Evolutionary conservation across 2,113 vertebrate genomes (phyloP), one percentile per base, ranked within the genome.

Genomic region (Rousettus leschenaultii): DNA sequence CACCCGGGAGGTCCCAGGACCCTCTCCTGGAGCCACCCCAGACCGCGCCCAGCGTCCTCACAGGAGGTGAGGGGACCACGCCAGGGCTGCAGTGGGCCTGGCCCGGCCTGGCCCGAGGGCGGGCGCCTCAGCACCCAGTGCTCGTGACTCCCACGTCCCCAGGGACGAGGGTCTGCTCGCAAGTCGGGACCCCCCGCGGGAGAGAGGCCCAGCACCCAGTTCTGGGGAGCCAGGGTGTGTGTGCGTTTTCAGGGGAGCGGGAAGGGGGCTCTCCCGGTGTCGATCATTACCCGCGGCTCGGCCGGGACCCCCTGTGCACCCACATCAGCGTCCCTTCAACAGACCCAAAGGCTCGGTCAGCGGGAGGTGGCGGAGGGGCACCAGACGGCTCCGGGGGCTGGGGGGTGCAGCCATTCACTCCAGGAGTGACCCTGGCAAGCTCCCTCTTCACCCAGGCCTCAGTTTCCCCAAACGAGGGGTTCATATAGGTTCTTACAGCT

Each of bases 91-190:
- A 2, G 22, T 2, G 35, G 14, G 2, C 9, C 10, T 0, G 19
- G 13, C 9, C 10, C 0, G 19, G 13, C 6, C 0, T 18, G 15
- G 63, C 26, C 66, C 8, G 22, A 3, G 1, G 59, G 55, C 7
- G 0, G 18, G 28, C 7, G 10, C 38, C 1, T 8, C 21, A 9
- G 12, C 51, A 1, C 1, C 7, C 11, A 2, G 24, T 0, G 0
- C 0, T 0, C 35, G 1, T 1, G 28, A 40, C 53, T 5, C 71
- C n/a, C 63, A 10, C 0, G 0, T 15, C 66, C 88, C 0, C 0
- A 28, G 38, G 43, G 75, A 40, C 0, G 5, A 18, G 38, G 0
- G 19, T 3, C 13, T 0, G 4, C 35, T 45, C 6, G 28, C 30
- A 3, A 5, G 0, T 3, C 2, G 0, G 51, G 43, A 13, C 24